phyloP scores from a whole-genome alignment of 2,113 vertebrate species.

The Leiothrix lutea region DNA sequence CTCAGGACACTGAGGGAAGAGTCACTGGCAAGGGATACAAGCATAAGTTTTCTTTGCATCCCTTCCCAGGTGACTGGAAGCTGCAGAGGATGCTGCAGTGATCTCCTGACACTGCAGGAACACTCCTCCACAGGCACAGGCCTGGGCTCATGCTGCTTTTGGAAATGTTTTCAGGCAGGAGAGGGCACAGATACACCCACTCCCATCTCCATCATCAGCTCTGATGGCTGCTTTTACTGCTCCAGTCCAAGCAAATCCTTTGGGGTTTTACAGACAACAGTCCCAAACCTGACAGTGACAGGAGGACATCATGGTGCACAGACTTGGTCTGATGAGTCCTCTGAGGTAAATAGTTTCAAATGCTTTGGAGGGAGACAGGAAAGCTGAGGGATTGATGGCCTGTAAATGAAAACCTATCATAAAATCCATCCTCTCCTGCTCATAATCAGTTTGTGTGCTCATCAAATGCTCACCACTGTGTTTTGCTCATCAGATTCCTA shows the following conservation, averaged over 20 bases:
- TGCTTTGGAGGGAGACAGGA: not conserved
- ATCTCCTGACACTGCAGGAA: too few species aligned
- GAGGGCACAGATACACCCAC: not conserved
- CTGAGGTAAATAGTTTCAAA: not conserved
- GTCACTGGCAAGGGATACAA: not conserved
- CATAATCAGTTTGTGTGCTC: not conserved
- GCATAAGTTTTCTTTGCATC: not conserved
- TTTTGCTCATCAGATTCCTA: not conserved
- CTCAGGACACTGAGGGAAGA: not conserved
- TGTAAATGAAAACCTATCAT: not conserved
- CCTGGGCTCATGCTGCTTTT: not conserved
- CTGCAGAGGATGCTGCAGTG: not conserved
- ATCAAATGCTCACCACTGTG: not conserved
- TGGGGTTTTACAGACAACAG: not conserved
- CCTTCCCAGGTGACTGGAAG: not conserved
- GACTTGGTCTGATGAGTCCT: not conserved
- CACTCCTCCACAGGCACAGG: not conserved
- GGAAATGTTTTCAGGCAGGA: not conserved
- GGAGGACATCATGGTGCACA: not conserved
- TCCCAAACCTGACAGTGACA: not conserved
- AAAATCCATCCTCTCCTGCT: not conserved
- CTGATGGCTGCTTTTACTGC: not conserved
- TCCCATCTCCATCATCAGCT: not conserved
- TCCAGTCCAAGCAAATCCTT: not conserved
- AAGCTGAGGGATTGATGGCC: not conserved